Evolutionary conservation across 2,888 invertebrate genomes (phyloP).

Genomic region (Phasia obesa): DNA sequence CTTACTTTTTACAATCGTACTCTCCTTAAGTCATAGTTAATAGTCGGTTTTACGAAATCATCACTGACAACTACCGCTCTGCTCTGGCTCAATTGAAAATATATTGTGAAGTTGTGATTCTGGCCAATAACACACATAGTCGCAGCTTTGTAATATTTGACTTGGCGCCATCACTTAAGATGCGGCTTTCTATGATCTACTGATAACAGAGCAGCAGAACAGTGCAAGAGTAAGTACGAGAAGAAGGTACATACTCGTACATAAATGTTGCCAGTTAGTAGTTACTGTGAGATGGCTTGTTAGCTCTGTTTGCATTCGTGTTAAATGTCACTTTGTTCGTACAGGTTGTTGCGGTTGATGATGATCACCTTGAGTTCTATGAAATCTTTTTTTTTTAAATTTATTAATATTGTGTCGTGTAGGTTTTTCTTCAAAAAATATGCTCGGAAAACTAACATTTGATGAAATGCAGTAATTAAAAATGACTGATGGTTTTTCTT

Average conservation of each 20-base stretch:
- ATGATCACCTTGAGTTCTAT: constrained; percentile 58
- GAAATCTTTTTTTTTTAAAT: constrained; percentile 6
- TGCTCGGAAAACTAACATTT: too few species aligned
- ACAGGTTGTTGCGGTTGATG: constrained; percentile 56
- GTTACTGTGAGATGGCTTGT: constrained; percentile 44
- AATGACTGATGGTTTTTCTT: too few species aligned
- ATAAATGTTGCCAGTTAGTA: constrained; percentile 47
- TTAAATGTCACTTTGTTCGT: constrained; percentile 21
- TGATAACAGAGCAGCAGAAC: constrained; percentile 77
- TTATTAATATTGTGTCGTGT: constrained; percentile 11
- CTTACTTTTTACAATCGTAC: not conserved
- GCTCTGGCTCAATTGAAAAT: constrained; percentile 21
- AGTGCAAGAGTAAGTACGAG: not conserved
- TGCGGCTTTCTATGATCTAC: constrained; percentile 82
- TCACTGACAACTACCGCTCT: constrained; percentile 17
- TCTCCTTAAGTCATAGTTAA: not conserved
- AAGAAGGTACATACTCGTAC: constrained; percentile 32
- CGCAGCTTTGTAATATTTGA: constrained; percentile 78
- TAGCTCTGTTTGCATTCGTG: constrained; percentile 35
- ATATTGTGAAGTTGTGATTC: constrained; percentile 51
- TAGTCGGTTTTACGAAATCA: constrained; percentile 24
- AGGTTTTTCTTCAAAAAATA: too few species aligned
- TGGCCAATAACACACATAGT: constrained; percentile 66
- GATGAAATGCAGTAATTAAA: too few species aligned
- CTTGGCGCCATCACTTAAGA: constrained; percentile 83